Base-by-base conservation (phyloP, 2,888 invertebrate species). In the Ernsta delagoae region DNA sequence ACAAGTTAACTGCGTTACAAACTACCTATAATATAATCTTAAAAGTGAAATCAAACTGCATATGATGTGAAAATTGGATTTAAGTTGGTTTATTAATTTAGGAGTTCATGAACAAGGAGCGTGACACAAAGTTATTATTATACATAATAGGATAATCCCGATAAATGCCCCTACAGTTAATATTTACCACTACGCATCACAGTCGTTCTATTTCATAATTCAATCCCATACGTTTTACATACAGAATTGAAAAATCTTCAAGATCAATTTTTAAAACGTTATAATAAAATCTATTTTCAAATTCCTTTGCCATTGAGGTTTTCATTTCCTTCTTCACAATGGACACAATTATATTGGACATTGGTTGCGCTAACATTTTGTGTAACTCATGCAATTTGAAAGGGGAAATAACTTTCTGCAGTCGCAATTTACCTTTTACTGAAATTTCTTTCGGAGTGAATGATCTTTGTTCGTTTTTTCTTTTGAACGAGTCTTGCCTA, bases 241-340 rank as follows among this genome's bases (percentile, higher is more conserved):
- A n/a, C 3, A 31, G 5, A 31, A 56, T 34, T 6, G 8, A n/a
- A 54, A 31, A 50, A 16, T 50, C 24, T 16, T 50, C 6, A 3
- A 34, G 34, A 8, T 56, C 34, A 56, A 56, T 5, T 5, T 16
- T 16, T 7, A 24, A 24, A 24, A 53, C 24, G 4, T 53, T 34
- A 34, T 4, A 56, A n/a, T n/a, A 56, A 34, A 56, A 56, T 11
- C 34, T n/a, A 43, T 54, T 54, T 54, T 63, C 53, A 11, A 65
- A 59, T 6, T 60, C 4, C 41, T 5, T 1, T 31, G 50, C 31
- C 59, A 65, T 7, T 5, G 3, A 56, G 11, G 8, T 39, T 57
- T 68, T 57, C 56, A 68, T 62, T 68, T 62, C 62, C 43, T 56
- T 12, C 56, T 24, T 67, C 11, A 68, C 67, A 67, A 56, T 62